These are phyloP conservation scores for Sebastes hubbsi DNA, from an alignment of 2,797 vertebrate genomes.

Conservation along the genomic window DNA sequence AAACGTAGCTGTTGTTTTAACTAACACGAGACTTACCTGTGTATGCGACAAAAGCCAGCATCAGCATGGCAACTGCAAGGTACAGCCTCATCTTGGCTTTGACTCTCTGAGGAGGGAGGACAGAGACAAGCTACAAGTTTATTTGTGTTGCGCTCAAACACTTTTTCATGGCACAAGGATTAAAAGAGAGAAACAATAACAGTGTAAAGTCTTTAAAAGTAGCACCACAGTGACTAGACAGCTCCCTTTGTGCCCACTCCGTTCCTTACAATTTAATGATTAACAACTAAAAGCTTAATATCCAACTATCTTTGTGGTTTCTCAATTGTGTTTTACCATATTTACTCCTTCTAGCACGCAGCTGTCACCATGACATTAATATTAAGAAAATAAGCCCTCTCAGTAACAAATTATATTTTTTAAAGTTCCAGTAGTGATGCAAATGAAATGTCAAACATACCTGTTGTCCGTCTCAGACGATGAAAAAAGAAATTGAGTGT, in stretches of 20 bases:
- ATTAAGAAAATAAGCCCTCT: neutral
- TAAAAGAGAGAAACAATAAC: neutral
- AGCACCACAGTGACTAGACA: constrained; percentile 34
- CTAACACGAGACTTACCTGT: constrained; percentile 69
- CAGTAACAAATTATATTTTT: fast-evolving
- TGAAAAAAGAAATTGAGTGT: constrained; percentile 36
- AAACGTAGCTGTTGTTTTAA: too few relatives aligned
- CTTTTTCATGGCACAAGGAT: neutral
- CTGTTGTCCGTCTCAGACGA: constrained; percentile 60
- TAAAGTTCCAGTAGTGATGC: neutral
- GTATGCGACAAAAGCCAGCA: constrained; percentile 78
- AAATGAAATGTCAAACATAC: constrained; percentile 59
- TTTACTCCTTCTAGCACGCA: neutral
- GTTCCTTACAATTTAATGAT: neutral
- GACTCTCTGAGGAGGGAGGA: constrained; percentile 14
- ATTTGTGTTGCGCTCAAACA: neutral
- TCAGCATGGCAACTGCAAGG: constrained; percentile 79
- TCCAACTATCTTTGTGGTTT: neutral
- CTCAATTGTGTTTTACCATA: too few relatives aligned
- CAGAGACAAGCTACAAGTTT: neutral
- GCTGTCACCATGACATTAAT: neutral
- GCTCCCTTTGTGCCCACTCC: neutral
- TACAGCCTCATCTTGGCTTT: constrained; percentile 78
- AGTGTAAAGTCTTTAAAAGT: neutral
- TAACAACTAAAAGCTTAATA: neutral